Percentiles rank a stretch among this genome's conserved stretches.
Evolutionary conservation across 1,140 invertebrate species (phyloP).

Genomic region (Eupristina koningsbergeri): DNA sequence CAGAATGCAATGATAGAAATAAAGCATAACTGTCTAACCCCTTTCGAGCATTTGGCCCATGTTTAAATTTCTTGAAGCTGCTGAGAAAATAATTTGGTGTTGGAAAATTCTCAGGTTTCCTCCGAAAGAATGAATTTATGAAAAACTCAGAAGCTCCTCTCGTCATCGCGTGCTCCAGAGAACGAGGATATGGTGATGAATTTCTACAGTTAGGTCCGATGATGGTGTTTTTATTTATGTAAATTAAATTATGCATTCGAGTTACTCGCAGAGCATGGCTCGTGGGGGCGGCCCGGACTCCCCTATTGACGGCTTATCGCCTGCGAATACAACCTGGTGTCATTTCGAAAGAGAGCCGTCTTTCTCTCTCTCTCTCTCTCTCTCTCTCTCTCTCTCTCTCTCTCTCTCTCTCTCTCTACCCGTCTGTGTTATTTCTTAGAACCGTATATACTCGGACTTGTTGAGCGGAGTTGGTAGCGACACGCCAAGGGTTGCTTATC

Average conservation of each 20-base stretch:
- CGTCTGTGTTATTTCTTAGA: conserved; percentile 33
- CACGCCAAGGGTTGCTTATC: conserved; percentile 37
- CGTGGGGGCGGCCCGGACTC: background rate
- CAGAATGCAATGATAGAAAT: no score
- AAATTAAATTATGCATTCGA: conserved; percentile 51
- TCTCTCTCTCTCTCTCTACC: conserved; percentile 7
- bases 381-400: conserved; percentile 13
- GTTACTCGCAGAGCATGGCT: conserved; percentile 33
- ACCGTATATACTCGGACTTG: conserved; percentile 45
- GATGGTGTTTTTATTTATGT: conserved; percentile 48
- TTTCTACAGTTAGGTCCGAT: no score
- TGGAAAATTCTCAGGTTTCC: no score
- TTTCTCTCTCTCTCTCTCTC: conserved; percentile 8
- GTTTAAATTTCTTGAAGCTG: conserved; percentile 5
- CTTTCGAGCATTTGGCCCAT: no score
- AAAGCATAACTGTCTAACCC: no score
- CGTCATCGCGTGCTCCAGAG: conserved; percentile 6
- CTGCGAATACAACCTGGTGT: conserved; percentile 34
- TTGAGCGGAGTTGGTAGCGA: background rate
- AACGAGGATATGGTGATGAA: no score
- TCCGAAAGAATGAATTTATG: no score
- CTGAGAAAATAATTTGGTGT: conserved; percentile 36
- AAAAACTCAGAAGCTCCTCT: no score
- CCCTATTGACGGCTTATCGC: conserved; percentile 23
- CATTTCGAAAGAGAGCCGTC: conserved; percentile 46